A percentile compares a stretch with the other conserved stretches of the same genome.
phyloP scores from a whole-genome alignment of 2,113 vertebrate species.

The Numida meleagris region DNA sequence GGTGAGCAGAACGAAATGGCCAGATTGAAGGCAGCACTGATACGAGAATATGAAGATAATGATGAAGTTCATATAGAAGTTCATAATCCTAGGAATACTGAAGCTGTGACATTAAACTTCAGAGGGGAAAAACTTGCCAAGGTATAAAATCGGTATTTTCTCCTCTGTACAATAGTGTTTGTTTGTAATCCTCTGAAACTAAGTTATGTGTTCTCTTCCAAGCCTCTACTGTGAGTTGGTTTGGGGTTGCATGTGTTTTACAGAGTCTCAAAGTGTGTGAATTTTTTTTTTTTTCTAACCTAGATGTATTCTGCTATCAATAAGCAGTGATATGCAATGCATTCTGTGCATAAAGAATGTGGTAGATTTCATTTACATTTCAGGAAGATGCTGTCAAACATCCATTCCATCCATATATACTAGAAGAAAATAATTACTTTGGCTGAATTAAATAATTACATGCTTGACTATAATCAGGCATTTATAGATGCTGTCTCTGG shows the following conservation, averaged over 20 bases:
- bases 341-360: not conserved
- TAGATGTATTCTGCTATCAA: not conserved
- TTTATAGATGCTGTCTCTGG: not conserved
- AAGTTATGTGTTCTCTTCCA: not conserved
- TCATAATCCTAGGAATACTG: slow-evolving; percentile 96
- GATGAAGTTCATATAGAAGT: slow-evolving; percentile 97
- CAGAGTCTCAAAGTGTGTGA: not conserved
- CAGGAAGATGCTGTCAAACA: not conserved
- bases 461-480: not conserved
- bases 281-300: not conserved
- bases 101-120: slow-evolving; percentile 96
- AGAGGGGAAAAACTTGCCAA: slow-evolving; percentile 98
- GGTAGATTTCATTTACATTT: not conserved
- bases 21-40: slow-evolving; percentile 93
- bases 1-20: slow-evolving; percentile 99
- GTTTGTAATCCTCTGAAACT: not conserved
- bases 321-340: no score
- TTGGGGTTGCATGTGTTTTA: not conserved
- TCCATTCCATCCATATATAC: not conserved
- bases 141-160: slow-evolving; percentile 69
- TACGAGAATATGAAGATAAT: slow-evolving; percentile 97
- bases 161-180: not conserved
- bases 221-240: not conserved
- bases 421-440: not conserved
- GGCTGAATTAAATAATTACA: not conserved